Evolutionary conservation across 2,888 invertebrate genomes (phyloP), one percentile per base, ranked within the genome.

Genomic region (Meteorus colon): DNA sequence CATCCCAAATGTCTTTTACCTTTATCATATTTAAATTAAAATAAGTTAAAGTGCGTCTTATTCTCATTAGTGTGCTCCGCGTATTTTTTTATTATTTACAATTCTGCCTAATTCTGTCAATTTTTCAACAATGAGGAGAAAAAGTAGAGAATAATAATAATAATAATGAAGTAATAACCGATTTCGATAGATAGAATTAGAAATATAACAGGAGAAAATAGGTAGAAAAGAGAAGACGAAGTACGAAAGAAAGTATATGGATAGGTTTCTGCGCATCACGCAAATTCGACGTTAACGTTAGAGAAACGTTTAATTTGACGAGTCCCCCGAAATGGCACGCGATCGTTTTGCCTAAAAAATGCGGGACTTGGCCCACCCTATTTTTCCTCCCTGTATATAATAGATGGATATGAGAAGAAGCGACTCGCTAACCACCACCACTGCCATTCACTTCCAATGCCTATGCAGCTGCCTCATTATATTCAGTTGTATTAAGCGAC

Each of bases 251-350:
- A 31, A 29, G 19, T 55, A 24, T 41, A 62, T 78, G 78, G 78
- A 80, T 80, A 78, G 79, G 76, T 76, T 79, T 76, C 76, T 80
- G 72, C 80, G 72, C 87, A 55, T 55, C 55, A 87, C 88, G 88
- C 87, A 86, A 88, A 86, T 87, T 85, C 84, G 85, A 88, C 87
- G 86, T 88, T 87, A 87, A 86, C 85, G 83, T 83, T 83, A 82
- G 80, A 82, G 80, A 82, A 86, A 82, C 87, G 85, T 88, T 87
- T 87, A 87, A 88, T 87, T 86, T 86, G 82, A 82, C 82, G 82
- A 81, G 82, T 82, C 79, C 70, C 80, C 83, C 81, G 81, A 85
- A 86, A 84, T 85, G 85, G 82, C 86, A 87, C 85, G 87, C 87
- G 85, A 87, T 86, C 79, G 74, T 80, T 78, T 55, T 78, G 72